Evolutionary conservation across 2,113 vertebrate genomes (phyloP).

Genomic region (Callaeas wilsoni): DNA sequence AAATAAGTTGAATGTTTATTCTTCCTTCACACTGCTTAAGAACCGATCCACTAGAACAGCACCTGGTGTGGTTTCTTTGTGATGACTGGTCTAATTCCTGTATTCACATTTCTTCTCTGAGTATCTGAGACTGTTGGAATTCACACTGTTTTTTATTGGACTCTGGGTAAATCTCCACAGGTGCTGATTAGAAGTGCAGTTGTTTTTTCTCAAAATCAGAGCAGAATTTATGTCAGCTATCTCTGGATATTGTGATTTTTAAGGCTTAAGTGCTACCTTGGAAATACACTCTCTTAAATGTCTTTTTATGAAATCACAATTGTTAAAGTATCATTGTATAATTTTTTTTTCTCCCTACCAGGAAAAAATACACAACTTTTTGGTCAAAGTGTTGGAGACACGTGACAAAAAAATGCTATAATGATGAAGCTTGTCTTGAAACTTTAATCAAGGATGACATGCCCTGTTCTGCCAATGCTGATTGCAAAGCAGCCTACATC

Average conservation of each 20-base stretch:
- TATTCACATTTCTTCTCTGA: background rate
- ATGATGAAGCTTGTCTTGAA: conserved; percentile 70
- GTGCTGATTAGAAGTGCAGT: background rate
- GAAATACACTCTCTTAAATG: background rate
- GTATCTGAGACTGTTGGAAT: background rate
- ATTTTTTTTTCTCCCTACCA: background rate
- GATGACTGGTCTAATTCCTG: background rate
- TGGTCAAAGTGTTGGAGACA: conserved; percentile 78
- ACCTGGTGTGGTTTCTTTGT: background rate
- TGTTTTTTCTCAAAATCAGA: background rate
- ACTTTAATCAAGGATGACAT: conserved; percentile 62
- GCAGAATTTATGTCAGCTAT: background rate
- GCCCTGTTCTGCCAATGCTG: conserved; percentile 67
- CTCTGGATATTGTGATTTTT: background rate
- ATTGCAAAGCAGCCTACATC: conserved; percentile 85
- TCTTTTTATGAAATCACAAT: background rate
- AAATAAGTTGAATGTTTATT: background rate
- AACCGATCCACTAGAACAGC: background rate
- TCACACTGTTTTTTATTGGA: background rate
- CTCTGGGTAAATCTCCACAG: background rate
- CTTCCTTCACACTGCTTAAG: background rate
- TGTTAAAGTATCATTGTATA: background rate
- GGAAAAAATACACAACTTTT: conserved; percentile 73
- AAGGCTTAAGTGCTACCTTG: background rate
- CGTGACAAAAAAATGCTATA: conserved; percentile 57